phyloP scores from a whole-genome alignment of 2,888 invertebrate genomes.

The Pegoplata infirma region DNA sequence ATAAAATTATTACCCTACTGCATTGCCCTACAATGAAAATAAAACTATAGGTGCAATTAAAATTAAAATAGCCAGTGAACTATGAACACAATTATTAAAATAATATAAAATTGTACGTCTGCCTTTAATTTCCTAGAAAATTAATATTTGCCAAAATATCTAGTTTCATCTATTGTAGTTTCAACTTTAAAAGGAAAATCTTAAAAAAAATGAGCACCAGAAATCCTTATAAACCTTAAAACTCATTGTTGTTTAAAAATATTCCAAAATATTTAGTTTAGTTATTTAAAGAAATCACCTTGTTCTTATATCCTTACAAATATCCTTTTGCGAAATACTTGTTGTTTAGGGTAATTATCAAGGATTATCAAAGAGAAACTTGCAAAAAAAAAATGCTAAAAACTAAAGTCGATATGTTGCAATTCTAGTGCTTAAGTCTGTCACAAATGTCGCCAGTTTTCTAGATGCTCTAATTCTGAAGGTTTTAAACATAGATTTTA shows the following conservation, averaged over 20 bases:
- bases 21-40: not conserved
- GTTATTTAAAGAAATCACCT: not conserved
- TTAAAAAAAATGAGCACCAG: not conserved
- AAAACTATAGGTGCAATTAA: not conserved
- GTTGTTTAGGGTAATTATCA: conserved; percentile 22
- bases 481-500: conserved; percentile 29
- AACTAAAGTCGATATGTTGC: not conserved
- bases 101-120: too few relatives aligned
- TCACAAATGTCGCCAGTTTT: conserved; percentile 33
- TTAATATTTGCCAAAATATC: not conserved
- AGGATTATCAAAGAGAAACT: conserved; percentile 24
- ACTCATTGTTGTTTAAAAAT: not conserved
- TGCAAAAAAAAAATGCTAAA: conserved; percentile 2
- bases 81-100: not conserved
- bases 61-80: not conserved
- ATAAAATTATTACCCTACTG: not conserved
- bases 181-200: not conserved
- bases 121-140: not conserved
- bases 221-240: not conserved
- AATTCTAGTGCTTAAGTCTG: conserved; percentile 7
- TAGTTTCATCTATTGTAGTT: not conserved
- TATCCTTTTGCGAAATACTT: not conserved
- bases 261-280: not conserved
- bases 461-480: conserved; percentile 52
- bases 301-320: conserved; percentile 1